These are phyloP conservation scores for Ceratosolen fusciceps DNA, from an alignment of 1,140 invertebrate genomes.

Conservation along the genomic window DNA sequence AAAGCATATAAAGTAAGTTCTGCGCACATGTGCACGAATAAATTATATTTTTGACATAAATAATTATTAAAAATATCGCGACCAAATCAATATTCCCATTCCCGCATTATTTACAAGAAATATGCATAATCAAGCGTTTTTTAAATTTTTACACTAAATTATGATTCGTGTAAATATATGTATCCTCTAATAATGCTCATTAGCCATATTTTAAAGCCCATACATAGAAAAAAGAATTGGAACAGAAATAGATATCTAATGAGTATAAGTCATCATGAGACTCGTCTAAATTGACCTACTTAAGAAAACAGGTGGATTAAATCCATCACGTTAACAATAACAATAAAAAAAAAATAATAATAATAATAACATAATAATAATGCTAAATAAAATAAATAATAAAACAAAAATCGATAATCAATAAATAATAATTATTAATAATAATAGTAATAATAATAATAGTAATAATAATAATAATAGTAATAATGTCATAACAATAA, in stretches of 20 bases:
- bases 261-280: not conserved
- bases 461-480: not conserved
- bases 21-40: too few species aligned
- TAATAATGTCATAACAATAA: too few species aligned
- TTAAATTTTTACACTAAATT: too few species aligned
- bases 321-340: not conserved
- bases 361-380: not conserved
- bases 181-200: too few species aligned
- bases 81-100: too few species aligned
- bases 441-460: too few species aligned
- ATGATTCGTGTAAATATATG: too few species aligned
- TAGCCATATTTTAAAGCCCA: not conserved
- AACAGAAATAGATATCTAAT: not conserved
- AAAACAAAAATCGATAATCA: not conserved
- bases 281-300: not conserved
- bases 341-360: not conserved
- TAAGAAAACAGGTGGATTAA: not conserved
- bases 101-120: too few species aligned
- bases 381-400: not conserved
- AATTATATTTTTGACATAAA: too few species aligned
- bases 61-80: too few species aligned
- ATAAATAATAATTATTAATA: not conserved
- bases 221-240: not conserved
- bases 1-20: too few species aligned
- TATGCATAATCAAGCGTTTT: too few species aligned